phyloP scores from a whole-genome alignment of 2,113 vertebrate species.

The Saimiri boliviensis region DNA sequence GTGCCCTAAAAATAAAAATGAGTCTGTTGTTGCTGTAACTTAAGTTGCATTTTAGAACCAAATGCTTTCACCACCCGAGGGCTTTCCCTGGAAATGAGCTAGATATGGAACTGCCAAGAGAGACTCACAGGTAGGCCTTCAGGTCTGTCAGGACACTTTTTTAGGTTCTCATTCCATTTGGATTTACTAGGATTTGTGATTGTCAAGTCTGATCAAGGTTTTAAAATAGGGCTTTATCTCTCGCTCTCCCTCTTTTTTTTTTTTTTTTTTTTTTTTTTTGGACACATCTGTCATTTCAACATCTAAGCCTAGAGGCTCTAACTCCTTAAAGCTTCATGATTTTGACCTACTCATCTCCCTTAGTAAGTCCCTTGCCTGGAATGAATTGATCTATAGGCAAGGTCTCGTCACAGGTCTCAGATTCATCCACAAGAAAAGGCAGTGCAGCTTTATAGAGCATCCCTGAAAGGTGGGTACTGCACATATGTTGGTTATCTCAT shows the following conservation, averaged over 20 bases:
- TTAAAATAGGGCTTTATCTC: background rate
- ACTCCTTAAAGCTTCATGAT: background rate
- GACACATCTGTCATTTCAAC: conserved; percentile 32
- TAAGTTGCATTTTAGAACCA: conserved; percentile 52
- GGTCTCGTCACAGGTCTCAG: background rate
- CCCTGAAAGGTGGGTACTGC: background rate
- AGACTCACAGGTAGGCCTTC: conserved; percentile 55
- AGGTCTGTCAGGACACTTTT: conserved; percentile 46
- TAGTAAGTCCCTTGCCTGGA: background rate
- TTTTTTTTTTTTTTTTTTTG: background rate
- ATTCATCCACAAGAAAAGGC: background rate
- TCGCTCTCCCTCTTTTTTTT: too few relatives aligned
- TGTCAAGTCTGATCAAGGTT: conserved; percentile 25
- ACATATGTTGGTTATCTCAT: background rate
- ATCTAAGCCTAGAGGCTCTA: background rate
- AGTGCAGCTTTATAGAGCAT: background rate
- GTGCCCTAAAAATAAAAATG: background rate
- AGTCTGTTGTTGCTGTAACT: background rate
- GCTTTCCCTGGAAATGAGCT: conserved; percentile 64
- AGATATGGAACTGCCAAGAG: conserved; percentile 63
- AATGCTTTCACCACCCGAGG: conserved; percentile 62
- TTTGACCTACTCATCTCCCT: background rate
- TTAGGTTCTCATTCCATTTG: conserved; percentile 40
- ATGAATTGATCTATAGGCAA: background rate
- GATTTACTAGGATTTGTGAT: conserved; percentile 54